Evolutionary conservation across 2,113 vertebrate species (phyloP).

Genomic region (Python bivittatus): DNA sequence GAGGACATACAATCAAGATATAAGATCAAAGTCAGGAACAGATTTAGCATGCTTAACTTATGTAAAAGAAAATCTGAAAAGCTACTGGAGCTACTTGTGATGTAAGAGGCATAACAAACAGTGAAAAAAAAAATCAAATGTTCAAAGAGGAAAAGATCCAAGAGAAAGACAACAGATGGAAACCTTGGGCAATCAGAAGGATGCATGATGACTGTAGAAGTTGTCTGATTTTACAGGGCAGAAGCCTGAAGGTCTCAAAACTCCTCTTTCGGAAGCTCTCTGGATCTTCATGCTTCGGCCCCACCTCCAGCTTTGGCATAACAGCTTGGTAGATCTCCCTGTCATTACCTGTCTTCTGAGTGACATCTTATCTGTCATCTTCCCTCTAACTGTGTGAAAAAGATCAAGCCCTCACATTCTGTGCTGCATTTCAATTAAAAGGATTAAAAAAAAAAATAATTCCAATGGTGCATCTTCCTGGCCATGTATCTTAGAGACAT

Average conservation of each 20-base stretch:
- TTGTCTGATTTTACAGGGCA: too few relatives aligned
- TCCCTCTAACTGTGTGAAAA: background rate
- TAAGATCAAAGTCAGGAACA: too few relatives aligned
- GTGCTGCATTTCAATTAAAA: background rate
- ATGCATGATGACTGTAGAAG: too few relatives aligned
- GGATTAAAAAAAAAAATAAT: background rate
- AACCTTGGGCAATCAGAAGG: too few relatives aligned
- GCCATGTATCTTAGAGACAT: background rate
- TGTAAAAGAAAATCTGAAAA: too few relatives aligned
- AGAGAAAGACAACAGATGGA: too few relatives aligned
- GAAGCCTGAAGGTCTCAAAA: background rate
- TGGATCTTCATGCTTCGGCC: background rate
- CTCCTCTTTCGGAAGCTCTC: background rate
- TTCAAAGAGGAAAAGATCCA: too few relatives aligned
- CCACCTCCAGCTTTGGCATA: background rate
- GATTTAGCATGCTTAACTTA: too few relatives aligned
- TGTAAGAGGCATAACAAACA: background rate
- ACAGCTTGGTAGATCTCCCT: background rate
- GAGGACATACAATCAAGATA: background rate
- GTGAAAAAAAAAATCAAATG: background rate
- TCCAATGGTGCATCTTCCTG: background rate
- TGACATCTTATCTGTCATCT: too few relatives aligned
- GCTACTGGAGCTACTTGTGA: background rate
- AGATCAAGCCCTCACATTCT: background rate
- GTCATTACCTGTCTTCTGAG: too few relatives aligned